Evolutionary conservation across 2,797 vertebrate genomes (phyloP).

Genomic region (Hydrophis major): DNA sequence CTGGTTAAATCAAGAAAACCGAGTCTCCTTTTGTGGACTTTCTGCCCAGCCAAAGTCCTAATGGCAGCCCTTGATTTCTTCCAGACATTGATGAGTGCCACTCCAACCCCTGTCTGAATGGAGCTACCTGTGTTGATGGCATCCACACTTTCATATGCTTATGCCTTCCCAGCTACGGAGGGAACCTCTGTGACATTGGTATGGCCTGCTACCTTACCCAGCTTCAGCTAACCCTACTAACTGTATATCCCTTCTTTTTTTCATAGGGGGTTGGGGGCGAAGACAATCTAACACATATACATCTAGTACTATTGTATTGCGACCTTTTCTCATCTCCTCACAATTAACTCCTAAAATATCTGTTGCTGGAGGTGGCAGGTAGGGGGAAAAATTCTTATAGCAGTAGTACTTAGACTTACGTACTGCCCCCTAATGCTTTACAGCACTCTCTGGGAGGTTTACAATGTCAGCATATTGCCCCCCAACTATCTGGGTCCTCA

Average conservation of each 20-base stretch:
- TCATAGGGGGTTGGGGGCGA: background rate
- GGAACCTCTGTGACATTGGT: conserved; percentile 94
- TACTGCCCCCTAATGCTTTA: background rate
- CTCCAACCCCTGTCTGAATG: conserved; percentile 94
- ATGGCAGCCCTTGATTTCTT: conserved; percentile 88
- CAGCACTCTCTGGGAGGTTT: too few species aligned
- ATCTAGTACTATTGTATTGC: background rate
- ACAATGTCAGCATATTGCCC: too few species aligned
- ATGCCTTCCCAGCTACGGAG: conserved; percentile 99
- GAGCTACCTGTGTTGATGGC: conserved; percentile 94
- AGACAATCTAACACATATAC: conserved; percentile 31
- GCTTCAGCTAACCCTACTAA: conserved; percentile 94
- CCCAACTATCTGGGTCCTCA: too few species aligned
- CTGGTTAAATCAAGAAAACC: conserved; percentile 44
- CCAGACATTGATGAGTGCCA: conserved; percentile 96
- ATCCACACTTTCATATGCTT: conserved; percentile 97
- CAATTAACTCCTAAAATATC: conserved; percentile 52
- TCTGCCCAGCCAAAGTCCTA: conserved; percentile 76
- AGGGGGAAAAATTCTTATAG: background rate
- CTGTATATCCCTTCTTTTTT: conserved; percentile 45
- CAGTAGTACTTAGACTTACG: background rate
- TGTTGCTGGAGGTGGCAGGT: background rate
- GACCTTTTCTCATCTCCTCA: conserved; percentile 31
- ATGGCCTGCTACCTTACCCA: conserved; percentile 76
- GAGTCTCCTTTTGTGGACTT: conserved; percentile 53